Evolutionary conservation across 2,797 vertebrate species (phyloP).

Genomic region (Clamator glandarius): DNA sequence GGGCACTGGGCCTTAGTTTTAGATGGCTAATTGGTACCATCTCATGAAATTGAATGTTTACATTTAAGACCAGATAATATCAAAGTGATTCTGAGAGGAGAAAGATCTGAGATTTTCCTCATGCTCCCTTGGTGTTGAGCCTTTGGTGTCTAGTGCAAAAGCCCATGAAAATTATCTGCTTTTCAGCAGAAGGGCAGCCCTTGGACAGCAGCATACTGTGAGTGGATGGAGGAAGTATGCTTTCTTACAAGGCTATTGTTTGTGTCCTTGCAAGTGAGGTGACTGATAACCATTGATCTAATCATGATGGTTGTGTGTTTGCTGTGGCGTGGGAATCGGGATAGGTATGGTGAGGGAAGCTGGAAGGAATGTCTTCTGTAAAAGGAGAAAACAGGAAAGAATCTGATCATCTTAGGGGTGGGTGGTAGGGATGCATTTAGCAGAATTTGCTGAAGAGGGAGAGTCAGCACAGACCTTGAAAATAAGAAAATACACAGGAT

Average conservation of each 20-base stretch:
- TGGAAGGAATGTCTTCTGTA: not conserved
- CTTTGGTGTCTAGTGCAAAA: not conserved
- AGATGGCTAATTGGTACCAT: not conserved
- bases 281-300: not conserved
- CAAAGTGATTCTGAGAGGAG: not conserved
- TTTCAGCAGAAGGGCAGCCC: not conserved
- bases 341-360: not conserved
- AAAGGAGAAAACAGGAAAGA: not conserved
- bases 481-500: not conserved
- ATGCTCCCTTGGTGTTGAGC: not conserved
- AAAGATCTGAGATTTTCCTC: not conserved
- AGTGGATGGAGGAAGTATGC: not conserved
- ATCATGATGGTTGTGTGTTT: rapidly evolving
- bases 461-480: not conserved
- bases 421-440: not conserved
- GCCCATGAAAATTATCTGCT: not conserved
- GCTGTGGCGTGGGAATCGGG: not conserved
- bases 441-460: not conserved
- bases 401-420: not conserved
- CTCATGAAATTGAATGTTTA: not conserved
- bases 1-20: not conserved
- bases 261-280: not conserved
- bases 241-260: not conserved
- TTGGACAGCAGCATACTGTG: not conserved
- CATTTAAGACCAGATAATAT: not conserved